phyloP scores from a whole-genome alignment of 2,113 vertebrate genomes.

The Lepus americanus region DNA sequence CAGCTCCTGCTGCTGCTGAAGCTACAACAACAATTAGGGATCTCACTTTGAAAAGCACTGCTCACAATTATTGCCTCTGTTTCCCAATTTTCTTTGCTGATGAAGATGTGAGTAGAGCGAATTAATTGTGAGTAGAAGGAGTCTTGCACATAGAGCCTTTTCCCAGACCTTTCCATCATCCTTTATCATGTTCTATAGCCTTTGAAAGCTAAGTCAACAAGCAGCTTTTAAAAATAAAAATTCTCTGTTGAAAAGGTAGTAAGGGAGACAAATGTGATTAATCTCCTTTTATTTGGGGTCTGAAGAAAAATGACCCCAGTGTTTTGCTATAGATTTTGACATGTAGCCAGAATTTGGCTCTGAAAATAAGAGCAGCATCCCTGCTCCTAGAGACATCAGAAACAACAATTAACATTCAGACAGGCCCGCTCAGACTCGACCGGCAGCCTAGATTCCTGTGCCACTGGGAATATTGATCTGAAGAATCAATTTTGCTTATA shows the following conservation, averaged over 20 bases:
- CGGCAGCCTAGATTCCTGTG: constrained; percentile 62
- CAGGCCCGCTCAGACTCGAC: constrained; percentile 65
- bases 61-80: not conserved
- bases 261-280: constrained; percentile 70
- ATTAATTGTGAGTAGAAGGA: not conserved
- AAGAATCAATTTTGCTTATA: constrained; percentile 87
- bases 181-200: not conserved
- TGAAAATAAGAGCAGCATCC: constrained; percentile 54
- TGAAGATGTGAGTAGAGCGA: not conserved
- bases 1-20: not conserved
- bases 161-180: not conserved
- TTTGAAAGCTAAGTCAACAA: constrained; percentile 69
- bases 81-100: not conserved
- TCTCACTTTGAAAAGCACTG: not conserved
- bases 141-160: not conserved
- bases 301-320: constrained; percentile 79
- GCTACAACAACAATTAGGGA: not conserved
- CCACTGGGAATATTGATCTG: constrained; percentile 84
- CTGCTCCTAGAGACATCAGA: constrained; percentile 67
- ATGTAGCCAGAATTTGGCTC: constrained; percentile 59
- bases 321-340: constrained; percentile 83
- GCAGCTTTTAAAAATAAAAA: constrained; percentile 68
- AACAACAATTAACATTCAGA: constrained; percentile 84
- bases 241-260: constrained; percentile 43
- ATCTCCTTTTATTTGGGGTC: constrained; percentile 76